Evolutionary conservation across 2,797 vertebrate genomes (phyloP).

Genomic region (Salarias fasciatus): DNA sequence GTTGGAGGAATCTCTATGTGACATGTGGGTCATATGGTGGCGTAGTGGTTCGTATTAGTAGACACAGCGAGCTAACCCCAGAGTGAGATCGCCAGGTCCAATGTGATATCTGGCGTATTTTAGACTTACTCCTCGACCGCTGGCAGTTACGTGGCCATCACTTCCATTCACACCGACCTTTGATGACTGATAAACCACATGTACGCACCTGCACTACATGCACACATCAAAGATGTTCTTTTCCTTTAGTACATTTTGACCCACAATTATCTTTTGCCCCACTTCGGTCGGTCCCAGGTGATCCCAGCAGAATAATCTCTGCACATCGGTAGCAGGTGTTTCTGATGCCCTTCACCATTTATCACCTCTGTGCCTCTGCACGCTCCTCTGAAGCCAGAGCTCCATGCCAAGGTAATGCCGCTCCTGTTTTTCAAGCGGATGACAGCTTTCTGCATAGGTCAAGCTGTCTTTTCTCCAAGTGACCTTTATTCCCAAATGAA

Average conservation of each 20-base stretch:
- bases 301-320: slow-evolving; percentile 15
- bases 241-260: slow-evolving; percentile 48
- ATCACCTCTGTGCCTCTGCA: slow-evolving; percentile 37
- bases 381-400: slow-evolving; percentile 6
- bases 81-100: too few species aligned
- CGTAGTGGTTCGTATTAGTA: too few species aligned
- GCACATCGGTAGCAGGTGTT: slow-evolving; percentile 43
- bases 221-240: slow-evolving; percentile 16
- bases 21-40: too few species aligned
- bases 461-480: neutral
- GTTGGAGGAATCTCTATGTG: too few species aligned
- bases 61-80: too few species aligned
- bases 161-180: neutral
- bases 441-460: neutral
- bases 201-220: slow-evolving; percentile 19
- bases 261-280: slow-evolving; percentile 55
- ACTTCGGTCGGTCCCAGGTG: slow-evolving; percentile 36
- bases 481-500: neutral
- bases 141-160: too few species aligned
- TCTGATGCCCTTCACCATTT: slow-evolving; percentile 36
- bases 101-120: too few species aligned
- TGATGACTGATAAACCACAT: slow-evolving; percentile 21
- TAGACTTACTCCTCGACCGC: too few species aligned
- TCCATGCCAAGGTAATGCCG: neutral
- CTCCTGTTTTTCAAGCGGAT: neutral